A percentile compares a stretch with the other conserved stretches of the same genome.
phyloP scores from a whole-genome alignment of 2,113 vertebrate genomes.

The Petrocephalus zakoni region DNA sequence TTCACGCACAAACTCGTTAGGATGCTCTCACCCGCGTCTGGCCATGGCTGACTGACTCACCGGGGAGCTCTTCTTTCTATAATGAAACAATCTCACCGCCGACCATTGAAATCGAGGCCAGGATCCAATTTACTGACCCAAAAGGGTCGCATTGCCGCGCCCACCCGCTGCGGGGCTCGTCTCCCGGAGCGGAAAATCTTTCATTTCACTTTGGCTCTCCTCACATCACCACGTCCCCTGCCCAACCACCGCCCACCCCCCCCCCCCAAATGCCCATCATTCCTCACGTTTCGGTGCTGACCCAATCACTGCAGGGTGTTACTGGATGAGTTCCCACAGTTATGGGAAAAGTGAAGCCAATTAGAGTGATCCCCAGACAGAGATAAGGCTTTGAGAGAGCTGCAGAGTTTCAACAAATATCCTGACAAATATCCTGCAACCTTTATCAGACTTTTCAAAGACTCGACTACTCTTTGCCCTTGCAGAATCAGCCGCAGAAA shows the following conservation, averaged over 20 bases:
- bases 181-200: background rate
- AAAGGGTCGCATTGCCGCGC: background rate
- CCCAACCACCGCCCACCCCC: background rate
- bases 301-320: background rate
- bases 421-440: background rate
- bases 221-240: background rate
- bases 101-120: background rate
- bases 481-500: background rate
- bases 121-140: background rate
- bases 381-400: background rate
- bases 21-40: background rate
- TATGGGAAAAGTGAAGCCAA: background rate
- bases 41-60: background rate
- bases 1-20: background rate
- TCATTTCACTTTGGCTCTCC: background rate
- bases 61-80: background rate
- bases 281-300: background rate
- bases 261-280: background rate
- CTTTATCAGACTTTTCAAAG: background rate
- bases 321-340: background rate
- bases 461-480: background rate
- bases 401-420: background rate
- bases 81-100: background rate
- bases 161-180: background rate
- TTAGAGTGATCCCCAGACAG: background rate